phyloP scores from a whole-genome alignment of 2,797 vertebrate species.

The Pseudotriccus pelzelni region DNA sequence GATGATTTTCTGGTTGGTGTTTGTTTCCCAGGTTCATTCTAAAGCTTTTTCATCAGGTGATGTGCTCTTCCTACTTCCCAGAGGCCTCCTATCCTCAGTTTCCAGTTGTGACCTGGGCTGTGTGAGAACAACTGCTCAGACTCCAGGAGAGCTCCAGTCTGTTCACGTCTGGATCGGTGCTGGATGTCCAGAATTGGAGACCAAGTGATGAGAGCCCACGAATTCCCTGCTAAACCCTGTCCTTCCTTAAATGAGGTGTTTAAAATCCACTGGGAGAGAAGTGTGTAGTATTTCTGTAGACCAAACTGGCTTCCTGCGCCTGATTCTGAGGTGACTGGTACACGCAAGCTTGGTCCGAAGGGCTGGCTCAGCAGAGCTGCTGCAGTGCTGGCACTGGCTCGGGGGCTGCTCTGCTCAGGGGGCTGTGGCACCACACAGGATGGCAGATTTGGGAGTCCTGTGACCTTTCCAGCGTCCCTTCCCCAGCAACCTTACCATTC shows the following conservation, averaged over 20 bases:
- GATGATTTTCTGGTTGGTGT: constrained; percentile 26
- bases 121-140: constrained; percentile 22
- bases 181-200: neutral
- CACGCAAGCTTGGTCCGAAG: neutral
- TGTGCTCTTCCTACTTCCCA: constrained; percentile 12
- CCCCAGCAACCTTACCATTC: neutral
- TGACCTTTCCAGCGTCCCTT: neutral
- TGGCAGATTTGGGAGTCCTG: neutral
- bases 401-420: neutral
- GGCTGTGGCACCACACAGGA: neutral
- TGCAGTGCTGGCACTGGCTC: neutral
- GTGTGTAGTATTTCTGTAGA: neutral
- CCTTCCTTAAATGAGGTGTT: neutral
- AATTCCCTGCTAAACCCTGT: neutral
- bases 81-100: constrained; percentile 13
- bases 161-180: neutral
- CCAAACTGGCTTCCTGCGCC: neutral
- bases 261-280: neutral
- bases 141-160: neutral
- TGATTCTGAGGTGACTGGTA: neutral
- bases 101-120: neutral
- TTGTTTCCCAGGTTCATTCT: constrained; percentile 44
- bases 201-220: neutral
- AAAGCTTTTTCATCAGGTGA: constrained; percentile 47
- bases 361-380: neutral